These are phyloP conservation scores for Ostrea edulis DNA, from an alignment of 1,140 invertebrate species.

Conservation along the genomic window DNA sequence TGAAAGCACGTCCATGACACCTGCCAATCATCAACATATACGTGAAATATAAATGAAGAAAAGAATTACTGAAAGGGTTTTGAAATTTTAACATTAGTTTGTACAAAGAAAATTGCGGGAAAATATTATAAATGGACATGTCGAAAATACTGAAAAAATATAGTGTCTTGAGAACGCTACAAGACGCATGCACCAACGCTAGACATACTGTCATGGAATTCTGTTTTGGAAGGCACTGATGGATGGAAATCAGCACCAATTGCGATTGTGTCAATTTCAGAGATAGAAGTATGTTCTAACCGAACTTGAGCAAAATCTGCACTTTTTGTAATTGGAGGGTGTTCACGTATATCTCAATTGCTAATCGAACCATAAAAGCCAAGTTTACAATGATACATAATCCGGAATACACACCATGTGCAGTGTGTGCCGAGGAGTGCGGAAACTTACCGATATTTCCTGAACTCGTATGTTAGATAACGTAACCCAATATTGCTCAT, in stretches of 20 bases:
- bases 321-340: background rate
- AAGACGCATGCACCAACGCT: too few species aligned
- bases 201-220: too few species aligned
- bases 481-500: slow-evolving; percentile 4
- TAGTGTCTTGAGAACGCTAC: too few species aligned
- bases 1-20: too few species aligned
- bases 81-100: too few species aligned
- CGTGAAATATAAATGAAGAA: too few species aligned
- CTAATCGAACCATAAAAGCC: slow-evolving; percentile 22
- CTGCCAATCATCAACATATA: too few species aligned
- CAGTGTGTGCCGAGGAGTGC: background rate
- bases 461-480: background rate
- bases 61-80: too few species aligned
- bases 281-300: background rate
- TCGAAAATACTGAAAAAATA: too few species aligned
- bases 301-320: background rate
- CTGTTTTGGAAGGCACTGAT: background rate
- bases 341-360: background rate
- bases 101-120: too few species aligned
- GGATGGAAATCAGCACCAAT: background rate
- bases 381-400: slow-evolving; percentile 13
- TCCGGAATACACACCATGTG: slow-evolving; percentile 14
- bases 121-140: too few species aligned
- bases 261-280: background rate
- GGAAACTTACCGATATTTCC: background rate